Base-by-base conservation (phyloP, 2,113 vertebrate genomes). In the Neodon shergylaensis region DNA sequence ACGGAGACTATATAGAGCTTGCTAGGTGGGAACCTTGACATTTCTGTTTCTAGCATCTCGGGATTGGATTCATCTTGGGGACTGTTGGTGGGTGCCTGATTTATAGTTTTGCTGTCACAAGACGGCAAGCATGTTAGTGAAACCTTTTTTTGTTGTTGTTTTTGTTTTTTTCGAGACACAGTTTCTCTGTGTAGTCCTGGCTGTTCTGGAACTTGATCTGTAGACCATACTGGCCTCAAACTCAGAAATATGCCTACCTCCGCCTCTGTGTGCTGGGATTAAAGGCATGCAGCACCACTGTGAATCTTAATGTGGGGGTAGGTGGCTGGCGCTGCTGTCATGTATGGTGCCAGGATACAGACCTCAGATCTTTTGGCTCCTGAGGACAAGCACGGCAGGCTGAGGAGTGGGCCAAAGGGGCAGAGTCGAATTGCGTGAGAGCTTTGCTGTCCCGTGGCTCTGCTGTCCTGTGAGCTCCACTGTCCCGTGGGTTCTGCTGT, bases 1-100 rank as follows among this genome's bases (percentile, higher is more conserved):
- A 66, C 79, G 77, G 68, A 95, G 65, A 91, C 88, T 83, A 7
- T 86, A 76, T 76, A 89, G 92, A 95, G 76, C 44, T 66, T 72
- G 90, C 81, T 92, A 73, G 36, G 54, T 86, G 17, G 63, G 8
- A 74, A 90, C 74, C 90, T 91, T 83, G 88, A 83, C 82, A 79
- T 96, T 95, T 94, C 39, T 21, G 44, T 66, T 39, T 72, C 76
- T 76, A 92, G 61, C 44, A n/a, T 52, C 76, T 81, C 39, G 63
- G 58, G 44, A 49, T 78, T 91, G 89, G 36, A 70, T 61, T 92
- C 65, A 61, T 42, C 44, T 84, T 17, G 66, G 10, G 49, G 85
- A 49, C 72, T 72, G 11, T 28, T 42, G 54, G 0, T 70, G 28
- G 70, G 36, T 73, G 74, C 28, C 36, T 24, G 31, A 10, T 66